Conservation (phyloP, 2,888 invertebrate genomes). For the Fragum fragum region DNA sequence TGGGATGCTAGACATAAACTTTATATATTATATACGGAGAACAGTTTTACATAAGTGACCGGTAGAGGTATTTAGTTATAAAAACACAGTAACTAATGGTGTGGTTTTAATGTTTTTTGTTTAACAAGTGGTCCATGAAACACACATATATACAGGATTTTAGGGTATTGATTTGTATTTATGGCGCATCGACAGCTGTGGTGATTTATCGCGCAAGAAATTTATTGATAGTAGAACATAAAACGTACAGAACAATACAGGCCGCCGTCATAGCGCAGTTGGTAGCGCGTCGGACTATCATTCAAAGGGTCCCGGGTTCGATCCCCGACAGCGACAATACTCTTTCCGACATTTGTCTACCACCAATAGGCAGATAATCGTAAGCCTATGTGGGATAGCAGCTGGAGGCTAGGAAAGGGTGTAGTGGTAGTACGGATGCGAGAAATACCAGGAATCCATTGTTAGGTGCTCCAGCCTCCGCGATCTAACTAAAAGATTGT, state of each 20-base stretch:
- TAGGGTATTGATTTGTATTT: background rate
- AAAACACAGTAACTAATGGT: too few relatives aligned
- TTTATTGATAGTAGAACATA: background rate
- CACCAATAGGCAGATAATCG: too few relatives aligned
- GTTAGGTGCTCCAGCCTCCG: too few relatives aligned
- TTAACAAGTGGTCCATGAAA: background rate
- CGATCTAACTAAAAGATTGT: too few relatives aligned
- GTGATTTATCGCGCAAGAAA: background rate
- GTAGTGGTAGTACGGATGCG: background rate
- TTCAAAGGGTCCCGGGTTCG: background rate
- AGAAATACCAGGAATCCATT: too few relatives aligned
- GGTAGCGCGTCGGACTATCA: background rate
- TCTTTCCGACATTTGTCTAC: background rate
- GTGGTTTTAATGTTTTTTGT: background rate
- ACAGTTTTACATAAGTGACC: too few relatives aligned
- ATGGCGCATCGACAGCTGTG: background rate
- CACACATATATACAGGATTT: background rate
- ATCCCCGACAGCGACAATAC: background rate
- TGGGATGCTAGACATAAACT: too few relatives aligned
- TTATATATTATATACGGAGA: too few relatives aligned
- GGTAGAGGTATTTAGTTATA: too few relatives aligned
- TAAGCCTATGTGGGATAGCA: too few relatives aligned
- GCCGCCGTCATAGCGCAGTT: background rate
- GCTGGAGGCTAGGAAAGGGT: too few relatives aligned
- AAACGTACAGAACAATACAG: too few relatives aligned